Evolutionary conservation across 2,888 invertebrate species (phyloP).

Genomic region (Lasioglossum calceatum): DNA sequence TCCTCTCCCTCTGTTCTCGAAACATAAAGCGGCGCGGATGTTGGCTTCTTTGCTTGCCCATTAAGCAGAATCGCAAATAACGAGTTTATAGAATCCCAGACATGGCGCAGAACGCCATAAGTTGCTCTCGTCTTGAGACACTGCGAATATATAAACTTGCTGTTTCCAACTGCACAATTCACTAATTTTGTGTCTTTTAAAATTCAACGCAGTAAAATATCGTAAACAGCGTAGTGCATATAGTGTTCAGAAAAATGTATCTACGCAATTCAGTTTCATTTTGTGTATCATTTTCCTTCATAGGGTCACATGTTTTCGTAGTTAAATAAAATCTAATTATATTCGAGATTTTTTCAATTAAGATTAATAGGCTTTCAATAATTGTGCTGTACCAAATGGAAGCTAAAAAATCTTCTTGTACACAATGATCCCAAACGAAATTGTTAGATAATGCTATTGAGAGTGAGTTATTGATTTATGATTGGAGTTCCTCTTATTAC

Average conservation of each 20-base stretch:
- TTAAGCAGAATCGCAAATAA: neutral
- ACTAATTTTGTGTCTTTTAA: neutral
- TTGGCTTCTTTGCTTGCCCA: neutral
- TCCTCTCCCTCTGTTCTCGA: neutral
- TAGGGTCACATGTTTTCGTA: too few species aligned
- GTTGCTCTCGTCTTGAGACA: neutral
- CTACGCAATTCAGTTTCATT: neutral
- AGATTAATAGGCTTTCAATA: too few species aligned
- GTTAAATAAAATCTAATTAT: too few species aligned
- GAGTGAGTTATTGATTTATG: too few species aligned
- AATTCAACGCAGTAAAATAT: neutral
- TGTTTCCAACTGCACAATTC: neutral
- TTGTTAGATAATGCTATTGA: too few species aligned
- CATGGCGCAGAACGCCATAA: neutral
- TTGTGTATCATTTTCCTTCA: too few species aligned
- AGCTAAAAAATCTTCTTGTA: too few species aligned
- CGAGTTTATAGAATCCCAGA: neutral
- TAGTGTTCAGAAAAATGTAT: neutral
- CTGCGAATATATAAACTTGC: neutral
- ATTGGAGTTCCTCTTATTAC: too few species aligned
- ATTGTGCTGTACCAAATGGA: too few species aligned
- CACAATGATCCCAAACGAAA: too few species aligned
- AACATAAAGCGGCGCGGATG: neutral
- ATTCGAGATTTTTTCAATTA: too few species aligned
- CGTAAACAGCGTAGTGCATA: neutral